A percentile compares a stretch with the other conserved stretches of the same genome.
phyloP scores from a whole-genome alignment of 2,797 vertebrate genomes.

The Botia kubotai region DNA sequence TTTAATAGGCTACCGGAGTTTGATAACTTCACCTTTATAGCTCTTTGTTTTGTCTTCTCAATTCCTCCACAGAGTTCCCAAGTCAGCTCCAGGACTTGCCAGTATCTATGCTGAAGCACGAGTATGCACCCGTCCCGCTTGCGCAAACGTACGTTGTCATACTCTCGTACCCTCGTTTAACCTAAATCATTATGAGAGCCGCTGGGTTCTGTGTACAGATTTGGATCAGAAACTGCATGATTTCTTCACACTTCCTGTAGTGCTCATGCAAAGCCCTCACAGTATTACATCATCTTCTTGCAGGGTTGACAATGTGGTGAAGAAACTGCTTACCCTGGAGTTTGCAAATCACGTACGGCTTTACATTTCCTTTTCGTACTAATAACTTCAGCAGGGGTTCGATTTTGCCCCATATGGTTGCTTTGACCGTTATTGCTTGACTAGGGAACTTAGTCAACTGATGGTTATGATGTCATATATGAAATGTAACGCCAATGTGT shows the following conservation, averaged over 20 bases:
- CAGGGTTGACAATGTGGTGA: constrained; percentile 89
- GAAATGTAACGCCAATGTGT: not conserved
- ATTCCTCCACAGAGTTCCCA: constrained; percentile 68
- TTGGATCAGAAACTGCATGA: not conserved
- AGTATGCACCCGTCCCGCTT: constrained; percentile 81
- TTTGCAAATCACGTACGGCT: constrained; percentile 88
- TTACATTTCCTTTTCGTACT: constrained; percentile 2
- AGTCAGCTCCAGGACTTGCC: constrained; percentile 87
- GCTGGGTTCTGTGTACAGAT: not conserved
- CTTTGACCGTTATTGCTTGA: not conserved
- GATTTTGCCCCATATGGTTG: not conserved
- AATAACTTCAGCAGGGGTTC: not conserved
- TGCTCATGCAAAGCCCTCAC: constrained; percentile 7
- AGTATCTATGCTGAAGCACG: constrained; percentile 81
- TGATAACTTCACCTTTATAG: not conserved
- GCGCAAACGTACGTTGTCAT: constrained; percentile 81
- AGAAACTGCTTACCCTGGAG: constrained; percentile 88
- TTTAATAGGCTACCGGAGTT: not conserved
- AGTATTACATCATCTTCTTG: constrained; percentile 53
- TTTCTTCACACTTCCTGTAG: constrained; percentile 11
- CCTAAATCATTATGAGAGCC: not conserved
- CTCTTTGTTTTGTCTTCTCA: not conserved
- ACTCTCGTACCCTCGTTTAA: not conserved
- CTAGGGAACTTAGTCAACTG: not conserved
- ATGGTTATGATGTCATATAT: not conserved